Evolutionary conservation across 2,888 invertebrate genomes (phyloP).

Genomic region (Holacanthella duospinosa): DNA sequence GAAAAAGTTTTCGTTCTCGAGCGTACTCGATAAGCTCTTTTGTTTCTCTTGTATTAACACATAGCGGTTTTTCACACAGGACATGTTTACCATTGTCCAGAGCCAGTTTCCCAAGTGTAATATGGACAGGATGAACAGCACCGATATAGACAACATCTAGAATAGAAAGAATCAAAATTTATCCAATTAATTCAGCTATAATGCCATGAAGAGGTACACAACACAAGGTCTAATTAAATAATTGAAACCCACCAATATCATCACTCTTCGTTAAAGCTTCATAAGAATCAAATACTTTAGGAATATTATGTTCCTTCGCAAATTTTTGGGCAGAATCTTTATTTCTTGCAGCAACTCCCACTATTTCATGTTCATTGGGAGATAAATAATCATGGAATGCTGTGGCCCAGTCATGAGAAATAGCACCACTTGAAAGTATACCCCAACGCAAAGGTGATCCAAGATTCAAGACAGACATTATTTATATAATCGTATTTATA

Average conservation of each 20-base stretch:
- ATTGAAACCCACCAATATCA: constrained; percentile 56
- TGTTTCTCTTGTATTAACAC: constrained; percentile 64
- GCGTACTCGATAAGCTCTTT: constrained; percentile 52
- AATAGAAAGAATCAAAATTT: constrained; percentile 12
- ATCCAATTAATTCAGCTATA: neutral
- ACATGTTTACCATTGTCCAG: constrained; percentile 73
- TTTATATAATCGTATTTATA: too few species aligned
- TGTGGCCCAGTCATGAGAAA: constrained; percentile 70
- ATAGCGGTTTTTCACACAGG: constrained; percentile 80
- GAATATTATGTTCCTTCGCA: constrained; percentile 60
- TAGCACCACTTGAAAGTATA: constrained; percentile 71
- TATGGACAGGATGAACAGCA: constrained; percentile 63
- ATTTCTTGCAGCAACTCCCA: constrained; percentile 68
- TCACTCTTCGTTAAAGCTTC: constrained; percentile 61
- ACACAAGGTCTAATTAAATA: neutral
- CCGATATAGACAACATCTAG: constrained; percentile 81
- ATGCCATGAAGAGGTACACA: neutral
- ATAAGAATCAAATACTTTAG: constrained; percentile 63
- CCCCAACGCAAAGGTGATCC: constrained; percentile 59
- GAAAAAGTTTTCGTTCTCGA: constrained; percentile 41
- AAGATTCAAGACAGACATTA: too few species aligned
- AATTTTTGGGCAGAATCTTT: constrained; percentile 58
- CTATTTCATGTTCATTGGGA: constrained; percentile 55
- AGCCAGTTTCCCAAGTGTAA: constrained; percentile 58
- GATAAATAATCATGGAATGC: constrained; percentile 55